Evolutionary conservation across 1,140 invertebrate species (phyloP).

Genomic region (Rhynchophorus ferrugineus): DNA sequence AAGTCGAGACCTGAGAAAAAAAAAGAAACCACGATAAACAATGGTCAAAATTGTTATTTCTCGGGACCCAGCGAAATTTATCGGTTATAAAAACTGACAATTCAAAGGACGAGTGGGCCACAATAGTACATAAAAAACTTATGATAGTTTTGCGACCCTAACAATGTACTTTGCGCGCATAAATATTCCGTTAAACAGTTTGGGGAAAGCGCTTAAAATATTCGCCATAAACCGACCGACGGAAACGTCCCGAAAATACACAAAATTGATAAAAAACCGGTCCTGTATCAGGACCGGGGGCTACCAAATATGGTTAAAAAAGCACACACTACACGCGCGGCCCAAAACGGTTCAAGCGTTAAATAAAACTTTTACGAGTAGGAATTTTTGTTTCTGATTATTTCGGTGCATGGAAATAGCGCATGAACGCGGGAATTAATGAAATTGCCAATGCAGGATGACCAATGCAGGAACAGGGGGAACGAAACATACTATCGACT

Average conservation of each 20-base stretch:
- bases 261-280: too few species aligned
- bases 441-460: neutral
- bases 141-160: neutral
- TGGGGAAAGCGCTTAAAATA: constrained; percentile 1
- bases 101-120: constrained; percentile 11
- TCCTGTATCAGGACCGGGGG: too few species aligned
- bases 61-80: constrained; percentile 4
- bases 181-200: constrained; percentile 6
- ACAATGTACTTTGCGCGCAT: constrained; percentile 12
- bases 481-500: too few species aligned
- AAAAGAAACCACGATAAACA: neutral
- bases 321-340: too few species aligned
- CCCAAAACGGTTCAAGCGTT: neutral
- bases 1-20: neutral
- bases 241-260: too few species aligned
- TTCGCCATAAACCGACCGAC: constrained; percentile 3
- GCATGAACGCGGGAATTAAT: neutral
- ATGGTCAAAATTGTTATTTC: neutral
- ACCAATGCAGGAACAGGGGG: too few species aligned
- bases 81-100: constrained; percentile 10
- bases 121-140: constrained; percentile 18
- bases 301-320: too few species aligned
- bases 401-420: neutral
- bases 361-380: neutral
- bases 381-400: neutral